These are phyloP conservation scores for Argynnis bischoffii DNA, from an alignment of 2,888 invertebrate species.

Conservation along the genomic window DNA sequence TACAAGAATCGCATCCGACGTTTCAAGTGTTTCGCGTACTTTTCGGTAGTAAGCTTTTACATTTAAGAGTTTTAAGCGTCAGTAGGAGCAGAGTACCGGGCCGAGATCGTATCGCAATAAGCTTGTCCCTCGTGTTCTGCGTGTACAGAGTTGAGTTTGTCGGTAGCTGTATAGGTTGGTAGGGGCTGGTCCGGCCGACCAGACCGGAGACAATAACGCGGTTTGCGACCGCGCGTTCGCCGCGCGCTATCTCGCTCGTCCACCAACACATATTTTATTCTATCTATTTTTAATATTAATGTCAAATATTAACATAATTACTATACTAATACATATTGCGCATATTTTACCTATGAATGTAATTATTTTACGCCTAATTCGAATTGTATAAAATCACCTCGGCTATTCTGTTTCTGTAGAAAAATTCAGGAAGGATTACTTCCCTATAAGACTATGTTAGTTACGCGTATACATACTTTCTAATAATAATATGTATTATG, in stretches of 20 bases:
- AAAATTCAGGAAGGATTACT: slow-evolving; percentile 78
- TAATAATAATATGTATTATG: slow-evolving; percentile 77
- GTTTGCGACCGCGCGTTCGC: slow-evolving; percentile 53
- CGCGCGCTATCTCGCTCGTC: slow-evolving; percentile 75
- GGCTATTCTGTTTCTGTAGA: slow-evolving; percentile 77
- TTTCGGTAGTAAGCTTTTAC: slow-evolving; percentile 60
- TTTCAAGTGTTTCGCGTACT: slow-evolving; percentile 55
- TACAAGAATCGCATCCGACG: slow-evolving; percentile 45
- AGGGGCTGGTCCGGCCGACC: slow-evolving; percentile 42
- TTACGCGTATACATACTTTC: slow-evolving; percentile 80
- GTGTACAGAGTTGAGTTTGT: slow-evolving; percentile 49
- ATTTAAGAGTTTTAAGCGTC: slow-evolving; percentile 40
- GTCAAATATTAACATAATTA: slow-evolving; percentile 82
- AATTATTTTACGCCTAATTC: slow-evolving; percentile 81
- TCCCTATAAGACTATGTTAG: slow-evolving; percentile 80
- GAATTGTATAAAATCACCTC: slow-evolving; percentile 81
- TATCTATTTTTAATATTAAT: slow-evolving; percentile 82
- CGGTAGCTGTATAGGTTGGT: slow-evolving; percentile 37
- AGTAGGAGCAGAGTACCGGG: slow-evolving; percentile 38
- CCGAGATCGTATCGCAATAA: slow-evolving; percentile 49
- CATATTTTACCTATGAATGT: slow-evolving; percentile 81
- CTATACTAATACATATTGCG: slow-evolving; percentile 77
- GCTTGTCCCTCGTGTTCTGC: slow-evolving; percentile 50
- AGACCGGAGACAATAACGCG: slow-evolving; percentile 64
- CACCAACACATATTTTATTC: slow-evolving; percentile 81